These are phyloP conservation scores for Brachionus sp. DNA, from an alignment of 1,140 invertebrate species.

Conservation along the genomic window DNA sequence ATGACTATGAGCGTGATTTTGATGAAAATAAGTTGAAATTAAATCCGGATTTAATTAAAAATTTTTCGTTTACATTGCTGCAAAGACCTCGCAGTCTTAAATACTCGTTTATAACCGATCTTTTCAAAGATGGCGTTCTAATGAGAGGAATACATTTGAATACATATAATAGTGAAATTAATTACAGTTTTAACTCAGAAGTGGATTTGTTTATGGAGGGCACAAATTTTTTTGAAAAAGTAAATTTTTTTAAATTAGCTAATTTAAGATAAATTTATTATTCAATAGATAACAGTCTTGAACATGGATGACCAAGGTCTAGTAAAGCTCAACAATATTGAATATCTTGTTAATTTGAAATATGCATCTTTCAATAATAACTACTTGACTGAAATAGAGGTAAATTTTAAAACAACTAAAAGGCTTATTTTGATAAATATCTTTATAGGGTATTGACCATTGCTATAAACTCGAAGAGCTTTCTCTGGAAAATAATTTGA, in stretches of 20 bases:
- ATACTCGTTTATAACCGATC: constrained; percentile 31
- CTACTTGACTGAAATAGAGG: constrained; percentile 58
- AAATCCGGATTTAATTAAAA: constrained; percentile 1
- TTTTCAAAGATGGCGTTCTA: not conserved
- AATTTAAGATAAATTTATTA: not conserved
- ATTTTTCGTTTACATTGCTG: not conserved
- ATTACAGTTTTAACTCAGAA: not conserved
- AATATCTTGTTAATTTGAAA: constrained; percentile 49
- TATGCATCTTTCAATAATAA: constrained; percentile 59
- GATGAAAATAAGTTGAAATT: not conserved
- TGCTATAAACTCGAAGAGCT: constrained; percentile 61
- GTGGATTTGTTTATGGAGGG: not conserved
- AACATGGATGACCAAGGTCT: not conserved
- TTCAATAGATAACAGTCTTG: constrained; percentile 8
- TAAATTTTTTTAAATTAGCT: not conserved
- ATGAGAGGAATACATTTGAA: not conserved
- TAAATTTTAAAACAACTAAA: constrained; percentile 33
- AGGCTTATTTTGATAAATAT: not conserved
- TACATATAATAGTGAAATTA: not conserved
- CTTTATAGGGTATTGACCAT: constrained; percentile 54
- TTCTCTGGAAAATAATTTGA: constrained; percentile 83
- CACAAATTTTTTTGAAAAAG: constrained; percentile 20
- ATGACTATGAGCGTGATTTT: constrained; percentile 21
- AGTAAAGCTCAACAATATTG: constrained; percentile 1
- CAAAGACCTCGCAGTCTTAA: not conserved